phyloP scores from a whole-genome alignment of 2,888 invertebrate species.

The Brachynemurus nebulosus region DNA sequence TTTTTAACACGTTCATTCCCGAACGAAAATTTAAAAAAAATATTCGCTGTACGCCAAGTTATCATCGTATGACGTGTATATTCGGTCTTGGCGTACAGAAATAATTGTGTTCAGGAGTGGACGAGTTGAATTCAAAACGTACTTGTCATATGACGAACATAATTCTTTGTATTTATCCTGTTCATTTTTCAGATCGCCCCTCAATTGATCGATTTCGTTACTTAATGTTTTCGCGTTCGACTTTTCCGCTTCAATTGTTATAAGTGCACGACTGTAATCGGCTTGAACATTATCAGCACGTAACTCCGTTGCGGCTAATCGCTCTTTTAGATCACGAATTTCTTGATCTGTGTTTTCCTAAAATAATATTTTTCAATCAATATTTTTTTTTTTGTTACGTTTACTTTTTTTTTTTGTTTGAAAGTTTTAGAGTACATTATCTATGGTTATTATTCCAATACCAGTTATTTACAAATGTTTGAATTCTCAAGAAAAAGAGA shows the following conservation, averaged over 20 bases:
- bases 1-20: no score
- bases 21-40: neutral
- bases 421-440: no score
- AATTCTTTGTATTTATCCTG: constrained; percentile 13
- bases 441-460: no score
- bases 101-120: no score
- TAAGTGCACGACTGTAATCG: constrained; percentile 36
- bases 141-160: constrained; percentile 9
- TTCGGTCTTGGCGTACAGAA: no score
- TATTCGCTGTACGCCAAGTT: neutral
- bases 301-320: constrained; percentile 39
- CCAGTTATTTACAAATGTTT: no score
- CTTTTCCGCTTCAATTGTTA: constrained; percentile 37
- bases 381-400: no score
- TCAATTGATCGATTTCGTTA: constrained; percentile 22
- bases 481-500: no score
- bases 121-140: no score
- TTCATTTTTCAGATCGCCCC: constrained; percentile 9
- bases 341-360: constrained; percentile 33
- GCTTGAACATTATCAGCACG: constrained; percentile 35
- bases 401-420: no score
- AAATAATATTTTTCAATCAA: constrained; percentile 10
- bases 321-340: constrained; percentile 34
- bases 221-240: constrained; percentile 30
- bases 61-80: no score